Evolutionary conservation across 2,113 vertebrate genomes (phyloP).

Genomic region (Thalassarche chlororhynchos): DNA sequence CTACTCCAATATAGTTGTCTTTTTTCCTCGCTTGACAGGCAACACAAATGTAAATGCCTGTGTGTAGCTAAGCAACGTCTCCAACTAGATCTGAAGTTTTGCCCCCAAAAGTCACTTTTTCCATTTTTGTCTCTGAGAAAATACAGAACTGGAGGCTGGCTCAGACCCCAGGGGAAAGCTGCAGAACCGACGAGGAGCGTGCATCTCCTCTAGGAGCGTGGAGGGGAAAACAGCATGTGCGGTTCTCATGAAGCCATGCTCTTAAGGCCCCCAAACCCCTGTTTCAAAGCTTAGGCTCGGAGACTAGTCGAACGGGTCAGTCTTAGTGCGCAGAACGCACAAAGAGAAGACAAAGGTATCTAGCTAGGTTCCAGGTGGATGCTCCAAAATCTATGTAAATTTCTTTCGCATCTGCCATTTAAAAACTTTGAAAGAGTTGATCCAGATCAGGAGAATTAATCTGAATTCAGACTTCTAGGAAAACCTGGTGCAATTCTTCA

Average conservation of each 20-base stretch:
- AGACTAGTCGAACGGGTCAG: background rate
- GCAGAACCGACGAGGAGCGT: rapidly evolving
- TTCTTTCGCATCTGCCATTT: background rate
- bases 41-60: background rate
- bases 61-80: background rate
- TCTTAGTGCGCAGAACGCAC: background rate
- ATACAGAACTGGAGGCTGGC: background rate
- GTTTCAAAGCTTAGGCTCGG: background rate
- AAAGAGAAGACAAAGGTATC: background rate
- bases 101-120: background rate
- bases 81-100: background rate
- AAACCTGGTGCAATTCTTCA: background rate
- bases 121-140: background rate
- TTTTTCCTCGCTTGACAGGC: background rate
- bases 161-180: background rate
- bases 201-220: rapidly evolving
- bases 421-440: background rate
- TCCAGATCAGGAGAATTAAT: background rate
- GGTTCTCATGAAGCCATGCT: background rate
- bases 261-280: background rate
- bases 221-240: background rate
- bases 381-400: background rate
- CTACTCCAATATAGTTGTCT: background rate
- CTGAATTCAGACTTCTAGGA: background rate
- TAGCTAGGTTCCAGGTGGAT: background rate